Base-by-base conservation (phyloP, 1,140 invertebrate species). In the Pristionchus pacificus region DNA sequence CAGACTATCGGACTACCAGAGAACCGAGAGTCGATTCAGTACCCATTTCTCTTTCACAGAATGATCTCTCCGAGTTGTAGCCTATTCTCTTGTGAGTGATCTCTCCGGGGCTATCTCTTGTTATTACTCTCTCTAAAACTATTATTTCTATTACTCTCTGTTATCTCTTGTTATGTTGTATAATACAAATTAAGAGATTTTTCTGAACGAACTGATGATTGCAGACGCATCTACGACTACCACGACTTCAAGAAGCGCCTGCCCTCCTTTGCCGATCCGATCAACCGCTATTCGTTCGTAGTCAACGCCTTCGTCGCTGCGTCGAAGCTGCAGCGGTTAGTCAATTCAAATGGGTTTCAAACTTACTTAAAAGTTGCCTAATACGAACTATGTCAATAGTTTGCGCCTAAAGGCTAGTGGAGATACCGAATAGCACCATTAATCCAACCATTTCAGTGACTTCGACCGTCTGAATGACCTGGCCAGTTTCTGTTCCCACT, bases 221-320 rank as follows among this genome's bases (percentile, higher is more conserved):
- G 27, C 30, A 69, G 67, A 28, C 24, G 71, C 28, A 68, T 63
- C 38, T 72, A 73, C 30, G 68, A 65, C 13, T 68, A 63, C 29
- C 31, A 64, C 57, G 65, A 73, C 19, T 68, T 63, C 57, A 73
- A 73, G n/a, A 73, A 68, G 66, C 61, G 60, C 15, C 60, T 62
- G 1, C 59, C 59, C 3, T 24, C 32, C 2, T 28, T 61, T 2
- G 30, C 27, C n/a, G 6, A 0, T 14, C 27, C 66, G 1, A 31
- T 30, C 15, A 58, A 60, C 24, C 6, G 71, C 2, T 73, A 73
- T 31, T 73, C 71, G 13, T 73, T 73, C 29, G 66, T 73, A 2
- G 61, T 68, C 27, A 55, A 33, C 1, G 65, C 71, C 15, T 64
- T 73, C 29, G 57, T 63, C 15, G 65, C 61, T n/a, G 71, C 71